Evolutionary conservation across 2,888 invertebrate species (phyloP).

Genomic region (Cremastobaeus sp.): DNA sequence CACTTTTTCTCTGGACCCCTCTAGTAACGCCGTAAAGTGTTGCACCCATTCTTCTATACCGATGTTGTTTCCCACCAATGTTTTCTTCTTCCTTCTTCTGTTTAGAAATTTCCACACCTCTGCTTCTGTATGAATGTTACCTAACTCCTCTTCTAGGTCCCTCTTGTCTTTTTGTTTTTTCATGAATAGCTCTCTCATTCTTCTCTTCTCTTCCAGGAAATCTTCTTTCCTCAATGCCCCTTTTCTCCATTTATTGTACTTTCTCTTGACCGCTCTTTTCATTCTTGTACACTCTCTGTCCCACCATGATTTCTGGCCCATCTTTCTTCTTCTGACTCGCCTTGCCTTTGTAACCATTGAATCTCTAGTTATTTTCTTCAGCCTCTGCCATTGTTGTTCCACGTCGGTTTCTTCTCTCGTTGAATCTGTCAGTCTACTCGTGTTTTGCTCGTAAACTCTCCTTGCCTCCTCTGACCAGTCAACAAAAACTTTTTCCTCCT

Average conservation of each 20-base stretch:
- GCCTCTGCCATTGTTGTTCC: background rate
- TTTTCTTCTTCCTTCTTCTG: constrained; percentile 25
- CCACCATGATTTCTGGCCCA: constrained; percentile 9
- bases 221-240: background rate
- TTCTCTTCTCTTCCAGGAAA: background rate
- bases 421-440: background rate
- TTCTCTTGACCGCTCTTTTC: constrained; percentile 11
- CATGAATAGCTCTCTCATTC: background rate
- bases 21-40: constrained; percentile 14
- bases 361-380: background rate
- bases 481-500: too few relatives aligned
- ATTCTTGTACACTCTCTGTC: constrained; percentile 1
- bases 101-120: constrained; percentile 24
- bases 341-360: background rate
- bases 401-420: background rate
- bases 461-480: constrained; percentile 13
- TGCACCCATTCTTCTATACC: background rate
- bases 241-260: constrained; percentile 5
- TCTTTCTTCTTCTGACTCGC: background rate
- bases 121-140: constrained; percentile 1
- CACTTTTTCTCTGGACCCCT: too few relatives aligned
- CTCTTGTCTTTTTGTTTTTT: background rate
- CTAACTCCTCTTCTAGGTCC: constrained; percentile 16
- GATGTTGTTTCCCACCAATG: background rate
- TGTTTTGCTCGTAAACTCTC: background rate